These are phyloP conservation scores for Silurus asotus DNA, from an alignment of 2,113 vertebrate genomes.

Conservation along the genomic window DNA sequence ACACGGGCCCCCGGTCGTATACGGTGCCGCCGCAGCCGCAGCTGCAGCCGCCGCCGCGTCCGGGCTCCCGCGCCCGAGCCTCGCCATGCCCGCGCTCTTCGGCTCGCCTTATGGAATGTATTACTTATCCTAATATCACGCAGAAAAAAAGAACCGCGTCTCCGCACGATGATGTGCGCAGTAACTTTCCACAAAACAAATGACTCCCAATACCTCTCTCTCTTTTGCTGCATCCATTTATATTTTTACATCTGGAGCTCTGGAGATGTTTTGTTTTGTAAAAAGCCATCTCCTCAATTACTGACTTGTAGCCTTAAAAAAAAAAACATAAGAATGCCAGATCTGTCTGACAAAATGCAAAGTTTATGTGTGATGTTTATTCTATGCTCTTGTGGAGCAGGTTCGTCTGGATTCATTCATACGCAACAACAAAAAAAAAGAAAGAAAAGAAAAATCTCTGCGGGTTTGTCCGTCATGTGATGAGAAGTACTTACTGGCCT, in stretches of 20 bases:
- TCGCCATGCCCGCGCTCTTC: conserved; percentile 77
- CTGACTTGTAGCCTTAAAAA: conserved; percentile 27
- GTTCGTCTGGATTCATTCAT: conserved; percentile 37
- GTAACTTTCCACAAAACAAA: conserved; percentile 5
- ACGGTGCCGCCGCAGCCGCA: conserved; percentile 60
- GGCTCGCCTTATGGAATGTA: conserved; percentile 81
- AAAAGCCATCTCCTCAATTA: conserved; percentile 12
- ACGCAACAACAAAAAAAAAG: background rate
- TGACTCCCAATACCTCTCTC: conserved; percentile 21
- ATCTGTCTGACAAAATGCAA: conserved; percentile 1
- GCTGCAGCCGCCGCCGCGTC: conserved; percentile 54
- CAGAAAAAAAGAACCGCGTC: background rate
- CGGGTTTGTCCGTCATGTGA: conserved; percentile 48
- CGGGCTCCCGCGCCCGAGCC: conserved; percentile 67
- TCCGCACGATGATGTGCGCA: background rate
- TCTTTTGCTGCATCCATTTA: background rate
- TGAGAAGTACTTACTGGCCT: conserved; percentile 57
- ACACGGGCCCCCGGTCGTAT: conserved; percentile 68
- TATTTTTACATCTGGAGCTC: background rate
- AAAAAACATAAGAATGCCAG: conserved; percentile 23
- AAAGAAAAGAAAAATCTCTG: conserved; percentile 16
- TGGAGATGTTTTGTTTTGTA: conserved; percentile 12
- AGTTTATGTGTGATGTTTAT: conserved; percentile 19
- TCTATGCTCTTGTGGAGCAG: conserved; percentile 55
- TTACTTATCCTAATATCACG: conserved; percentile 74